Percentiles rank a stretch among this genome's conserved stretches.
phyloP scores from a whole-genome alignment of 2,113 vertebrate species.

The Clupea harengus region DNA sequence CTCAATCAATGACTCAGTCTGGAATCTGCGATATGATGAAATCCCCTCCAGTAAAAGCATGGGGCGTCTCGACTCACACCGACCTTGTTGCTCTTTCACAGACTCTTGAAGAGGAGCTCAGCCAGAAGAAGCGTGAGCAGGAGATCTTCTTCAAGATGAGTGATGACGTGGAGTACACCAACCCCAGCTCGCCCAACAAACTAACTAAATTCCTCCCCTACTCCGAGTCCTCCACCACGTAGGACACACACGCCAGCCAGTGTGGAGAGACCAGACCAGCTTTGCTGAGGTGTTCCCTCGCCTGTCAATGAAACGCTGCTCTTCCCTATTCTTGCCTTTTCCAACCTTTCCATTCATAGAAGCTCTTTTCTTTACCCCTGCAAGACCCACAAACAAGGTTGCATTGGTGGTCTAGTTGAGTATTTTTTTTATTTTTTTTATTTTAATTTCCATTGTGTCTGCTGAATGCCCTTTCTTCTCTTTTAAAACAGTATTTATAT shows the following conservation, averaged over 20 bases:
- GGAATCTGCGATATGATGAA: not conserved
- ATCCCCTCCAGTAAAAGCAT: not conserved
- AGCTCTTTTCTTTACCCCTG: not conserved
- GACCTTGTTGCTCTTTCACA: constrained; percentile 47
- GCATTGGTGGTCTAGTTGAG: not conserved
- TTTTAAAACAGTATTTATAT: constrained; percentile 6
- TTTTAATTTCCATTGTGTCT: not conserved
- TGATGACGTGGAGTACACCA: constrained; percentile 61
- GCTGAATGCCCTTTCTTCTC: not conserved
- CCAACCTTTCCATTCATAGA: not conserved
- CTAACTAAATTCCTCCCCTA: constrained; percentile 86
- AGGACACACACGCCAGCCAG: constrained; percentile 18
- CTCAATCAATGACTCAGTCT: not conserved
- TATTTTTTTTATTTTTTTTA: not conserved
- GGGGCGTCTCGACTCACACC: not conserved
- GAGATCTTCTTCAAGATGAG: constrained; percentile 88
- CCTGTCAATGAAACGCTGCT: constrained; percentile 4
- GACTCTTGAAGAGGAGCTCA: constrained; percentile 89
- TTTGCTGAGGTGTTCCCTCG: not conserved
- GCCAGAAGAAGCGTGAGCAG: constrained; percentile 85
- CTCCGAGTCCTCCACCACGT: constrained; percentile 67
- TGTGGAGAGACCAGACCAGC: not conserved
- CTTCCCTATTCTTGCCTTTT: not conserved
- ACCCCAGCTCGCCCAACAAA: constrained; percentile 75
- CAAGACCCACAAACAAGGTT: not conserved